These are phyloP conservation scores for Oppia nitens DNA, from an alignment of 1,140 invertebrate species.

Conservation along the genomic window DNA sequence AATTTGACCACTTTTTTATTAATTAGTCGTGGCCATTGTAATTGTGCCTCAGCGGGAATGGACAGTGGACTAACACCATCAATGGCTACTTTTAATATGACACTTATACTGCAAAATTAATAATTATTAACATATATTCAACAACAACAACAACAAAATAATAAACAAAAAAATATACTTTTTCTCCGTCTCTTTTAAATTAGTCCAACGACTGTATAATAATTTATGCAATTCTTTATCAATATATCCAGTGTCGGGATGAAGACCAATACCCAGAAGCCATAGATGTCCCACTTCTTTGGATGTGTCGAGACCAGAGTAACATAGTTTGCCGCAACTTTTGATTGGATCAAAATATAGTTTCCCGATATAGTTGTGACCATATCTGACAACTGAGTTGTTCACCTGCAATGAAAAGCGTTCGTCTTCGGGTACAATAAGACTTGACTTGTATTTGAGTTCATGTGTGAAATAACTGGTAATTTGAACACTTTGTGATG, in stretches of 20 bases:
- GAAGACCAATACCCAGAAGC: constrained; percentile 47
- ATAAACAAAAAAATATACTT: no score
- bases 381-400: neutral
- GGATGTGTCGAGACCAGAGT: constrained; percentile 26
- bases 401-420: constrained; percentile 6
- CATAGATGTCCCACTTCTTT: constrained; percentile 43
- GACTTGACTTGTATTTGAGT: constrained; percentile 7
- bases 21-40: constrained; percentile 50
- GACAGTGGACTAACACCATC: constrained; percentile 51
- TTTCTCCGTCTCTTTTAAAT: constrained; percentile 16
- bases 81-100: constrained; percentile 56
- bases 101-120: constrained; percentile 37
- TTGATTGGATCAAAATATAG: constrained; percentile 48
- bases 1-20: constrained; percentile 40
- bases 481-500: neutral
- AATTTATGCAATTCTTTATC: constrained; percentile 42
- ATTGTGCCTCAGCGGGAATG: constrained; percentile 47
- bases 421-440: constrained; percentile 10
- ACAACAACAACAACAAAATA: neutral
- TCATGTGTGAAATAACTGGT: constrained; percentile 1
- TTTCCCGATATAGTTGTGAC: constrained; percentile 31
- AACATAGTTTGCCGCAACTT: constrained; percentile 51
- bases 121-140: constrained; percentile 20
- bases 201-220: constrained; percentile 19
- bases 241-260: constrained; percentile 40